phyloP scores from a whole-genome alignment of 2,797 vertebrate genomes.

The Leptoclinus maculatus region DNA sequence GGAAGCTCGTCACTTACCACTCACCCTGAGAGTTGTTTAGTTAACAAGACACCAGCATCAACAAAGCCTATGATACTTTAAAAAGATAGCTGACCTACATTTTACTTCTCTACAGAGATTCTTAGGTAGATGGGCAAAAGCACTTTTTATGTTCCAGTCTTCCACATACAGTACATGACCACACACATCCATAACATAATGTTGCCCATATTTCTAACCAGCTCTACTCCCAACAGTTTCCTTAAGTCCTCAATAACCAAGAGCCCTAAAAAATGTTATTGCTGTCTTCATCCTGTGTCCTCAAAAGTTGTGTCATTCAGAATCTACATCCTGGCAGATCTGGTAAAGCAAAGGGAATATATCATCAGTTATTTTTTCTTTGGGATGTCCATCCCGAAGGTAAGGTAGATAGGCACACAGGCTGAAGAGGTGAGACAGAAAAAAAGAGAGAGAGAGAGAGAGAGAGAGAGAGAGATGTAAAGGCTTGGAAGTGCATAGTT shows the following conservation, averaged over 20 bases:
- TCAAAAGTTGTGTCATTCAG: conserved; percentile 60
- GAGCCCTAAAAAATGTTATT: conserved; percentile 43
- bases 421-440: conserved; percentile 52
- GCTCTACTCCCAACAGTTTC: conserved; percentile 30
- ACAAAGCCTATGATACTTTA: conserved; percentile 45
- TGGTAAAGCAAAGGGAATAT: conserved; percentile 70
- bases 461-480: conserved; percentile 69
- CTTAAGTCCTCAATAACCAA: conserved; percentile 49
- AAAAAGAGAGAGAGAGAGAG: conserved; percentile 53
- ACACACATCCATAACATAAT: conserved; percentile 59
- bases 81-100: conserved; percentile 36
- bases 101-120: conserved; percentile 43
- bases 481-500: conserved; percentile 84
- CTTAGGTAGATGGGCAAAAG: conserved; percentile 50
- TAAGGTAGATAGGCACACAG: conserved; percentile 57
- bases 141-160: conserved; percentile 55
- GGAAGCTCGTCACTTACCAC: conserved; percentile 57
- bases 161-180: conserved; percentile 54
- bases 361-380: conserved; percentile 76
- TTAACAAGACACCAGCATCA: conserved; percentile 56
- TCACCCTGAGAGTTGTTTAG: conserved; percentile 79
- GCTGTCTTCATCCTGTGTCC: conserved; percentile 63
- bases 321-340: conserved; percentile 73
- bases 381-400: conserved; percentile 77
- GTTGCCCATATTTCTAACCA: conserved; percentile 68